Percentiles rank a stretch among this genome's conserved stretches.
These are phyloP conservation scores for Oscheius onirici DNA, from an alignment of 2,888 invertebrate genomes.

Conservation along the genomic window DNA sequence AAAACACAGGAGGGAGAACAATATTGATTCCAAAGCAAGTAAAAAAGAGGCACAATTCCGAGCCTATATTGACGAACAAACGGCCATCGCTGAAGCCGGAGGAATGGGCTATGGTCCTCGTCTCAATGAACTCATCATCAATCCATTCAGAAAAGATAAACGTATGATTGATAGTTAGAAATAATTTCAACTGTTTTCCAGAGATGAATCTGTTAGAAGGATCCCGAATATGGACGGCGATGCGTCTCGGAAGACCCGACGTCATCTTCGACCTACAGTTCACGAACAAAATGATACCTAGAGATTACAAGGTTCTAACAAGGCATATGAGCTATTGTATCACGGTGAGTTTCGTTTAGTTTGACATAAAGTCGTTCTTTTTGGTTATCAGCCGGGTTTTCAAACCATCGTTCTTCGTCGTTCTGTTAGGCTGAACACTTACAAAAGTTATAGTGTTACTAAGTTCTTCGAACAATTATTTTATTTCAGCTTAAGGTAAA, in stretches of 20 bases:
- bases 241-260: constrained; percentile 37
- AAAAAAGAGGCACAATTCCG: too few species aligned
- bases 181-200: constrained; percentile 30
- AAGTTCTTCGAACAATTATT: too few species aligned
- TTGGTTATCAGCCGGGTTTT: background rate
- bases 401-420: too few species aligned
- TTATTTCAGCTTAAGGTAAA: too few species aligned
- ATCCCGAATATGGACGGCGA: constrained; percentile 30
- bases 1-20: constrained; percentile 36
- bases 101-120: constrained; percentile 63
- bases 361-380: too few species aligned
- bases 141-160: constrained; percentile 49
- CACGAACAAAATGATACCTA: constrained; percentile 15
- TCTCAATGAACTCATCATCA: constrained; percentile 50
- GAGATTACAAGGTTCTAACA: constrained; percentile 36
- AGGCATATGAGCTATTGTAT: constrained; percentile 54
- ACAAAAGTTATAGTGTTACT: too few species aligned
- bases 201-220: constrained; percentile 41
- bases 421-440: too few species aligned
- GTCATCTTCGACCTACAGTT: constrained; percentile 50
- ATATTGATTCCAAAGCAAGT: too few species aligned
- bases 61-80: constrained; percentile 7
- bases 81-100: constrained; percentile 41
- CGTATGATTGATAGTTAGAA: too few species aligned
- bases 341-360: constrained; percentile 50